A percentile compares a stretch with the other conserved stretches of the same genome.
phyloP scores from a whole-genome alignment of 2,797 vertebrate genomes.

The Moxostoma hubbsi region DNA sequence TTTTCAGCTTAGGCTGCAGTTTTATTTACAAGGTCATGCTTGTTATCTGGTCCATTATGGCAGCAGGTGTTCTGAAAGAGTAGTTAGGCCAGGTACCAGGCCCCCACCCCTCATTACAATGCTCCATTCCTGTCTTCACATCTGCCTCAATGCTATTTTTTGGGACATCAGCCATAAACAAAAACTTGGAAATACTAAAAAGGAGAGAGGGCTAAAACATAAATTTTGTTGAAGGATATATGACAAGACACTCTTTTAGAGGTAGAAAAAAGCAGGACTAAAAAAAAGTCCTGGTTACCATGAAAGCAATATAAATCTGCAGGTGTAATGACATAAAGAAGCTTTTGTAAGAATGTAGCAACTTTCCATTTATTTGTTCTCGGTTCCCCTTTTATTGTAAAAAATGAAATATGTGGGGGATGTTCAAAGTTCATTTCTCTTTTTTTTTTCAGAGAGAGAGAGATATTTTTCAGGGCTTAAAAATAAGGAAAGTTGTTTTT shows the following conservation, averaged over 20 bases:
- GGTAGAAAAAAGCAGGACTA: conserved; percentile 25
- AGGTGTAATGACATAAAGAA: conserved; percentile 50
- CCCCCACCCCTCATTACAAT: conserved; percentile 2
- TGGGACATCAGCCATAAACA: conserved; percentile 46
- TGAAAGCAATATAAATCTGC: conserved; percentile 45
- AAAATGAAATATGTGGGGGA: neutral
- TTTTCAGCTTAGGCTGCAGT: no score
- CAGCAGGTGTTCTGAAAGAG: neutral
- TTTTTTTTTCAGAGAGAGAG: no score
- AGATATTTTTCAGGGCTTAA: no score
- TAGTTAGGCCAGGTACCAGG: conserved; percentile 8
- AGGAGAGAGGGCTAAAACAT: conserved; percentile 43
- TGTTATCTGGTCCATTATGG: conserved; percentile 10
- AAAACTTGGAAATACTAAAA: conserved; percentile 52
- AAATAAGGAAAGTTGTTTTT: no score
- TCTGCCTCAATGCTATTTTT: conserved; percentile 54
- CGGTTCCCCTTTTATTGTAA: neutral
- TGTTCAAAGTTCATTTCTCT: neutral
- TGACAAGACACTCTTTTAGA: conserved; percentile 27
- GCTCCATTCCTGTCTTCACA: conserved; percentile 45
- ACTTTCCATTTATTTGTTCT: conserved; percentile 4
- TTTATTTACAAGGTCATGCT: no score
- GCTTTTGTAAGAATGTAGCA: conserved; percentile 42
- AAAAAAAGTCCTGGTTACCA: conserved; percentile 42
- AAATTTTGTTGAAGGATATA: conserved; percentile 58